Base-by-base conservation (phyloP, 2,888 invertebrate genomes). In the Spialia ferax region DNA sequence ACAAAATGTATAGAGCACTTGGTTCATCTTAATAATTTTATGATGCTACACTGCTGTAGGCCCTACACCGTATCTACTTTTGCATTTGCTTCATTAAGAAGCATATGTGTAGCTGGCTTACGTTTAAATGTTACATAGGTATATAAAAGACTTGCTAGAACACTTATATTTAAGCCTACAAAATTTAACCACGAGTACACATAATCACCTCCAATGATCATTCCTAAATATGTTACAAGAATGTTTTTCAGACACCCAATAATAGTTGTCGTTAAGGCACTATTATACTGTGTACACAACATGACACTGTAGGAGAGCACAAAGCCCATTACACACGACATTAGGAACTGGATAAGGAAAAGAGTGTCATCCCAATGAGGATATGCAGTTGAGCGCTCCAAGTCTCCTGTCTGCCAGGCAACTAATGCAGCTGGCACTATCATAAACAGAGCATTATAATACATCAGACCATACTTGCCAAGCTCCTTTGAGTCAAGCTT, bases 221-320 rank as follows among this genome's bases (percentile, higher is more conserved):
- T 99, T 29, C 99, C 99, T 73, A 99, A 94, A 90, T 99, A 99
- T 0, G 99, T 99, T 3, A 99, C 98, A 76, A 98, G 95, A 76
- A 99, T 97, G 91, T 99, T 99, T 94, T 99, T 99, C 65, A 99
- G 94, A 81, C 99, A 99, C 5, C 99, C 99, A 74, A 99, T 98
- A 70, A 99, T 99, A 5, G 99, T 99, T 0, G 99, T 99, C 0
- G 99, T 99, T 57, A 99, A 94, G n/a, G 99, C 99, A 68, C 99
- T 99, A 89, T 99, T 99, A 87, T 97, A 96, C 79, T 97, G 96
- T 0, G 99, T 99, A 89, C 99, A 99, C 50, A 99, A 87, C 79
- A 99, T 97, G 13, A 99, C 97, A 84, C 99, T 98, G 86, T 99
- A 99, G 54, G 98, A 98, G 61, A 99, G 94, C 57, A 99, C 94